These are phyloP conservation scores for Diploscapter pachys DNA, from an alignment of 1,140 invertebrate species.

Conservation along the genomic window DNA sequence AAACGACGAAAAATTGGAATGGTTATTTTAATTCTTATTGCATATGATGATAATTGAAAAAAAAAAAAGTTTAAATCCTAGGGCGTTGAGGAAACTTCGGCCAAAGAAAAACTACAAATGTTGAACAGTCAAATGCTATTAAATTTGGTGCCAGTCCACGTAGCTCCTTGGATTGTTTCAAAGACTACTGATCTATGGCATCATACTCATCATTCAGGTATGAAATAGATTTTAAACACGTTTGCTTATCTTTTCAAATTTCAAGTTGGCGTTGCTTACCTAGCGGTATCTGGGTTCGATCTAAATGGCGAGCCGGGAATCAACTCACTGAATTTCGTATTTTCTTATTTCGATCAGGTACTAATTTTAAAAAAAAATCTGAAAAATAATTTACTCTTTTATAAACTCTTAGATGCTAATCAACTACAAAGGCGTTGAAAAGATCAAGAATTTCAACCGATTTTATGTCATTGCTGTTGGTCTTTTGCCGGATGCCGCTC, in stretches of 20 bases:
- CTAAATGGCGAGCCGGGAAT: conserved; percentile 28
- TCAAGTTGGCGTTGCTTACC: conserved; percentile 25
- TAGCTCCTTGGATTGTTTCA: conserved; percentile 25
- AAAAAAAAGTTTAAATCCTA: conserved; percentile 11
- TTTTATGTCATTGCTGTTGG: conserved; percentile 52
- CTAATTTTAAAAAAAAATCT: too few species aligned
- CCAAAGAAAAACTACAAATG: conserved; percentile 21
- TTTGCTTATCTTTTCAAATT: not conserved
- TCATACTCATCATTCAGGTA: conserved; percentile 27
- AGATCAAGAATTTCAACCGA: conserved; percentile 48
- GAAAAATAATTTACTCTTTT: not conserved
- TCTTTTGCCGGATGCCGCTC: conserved; percentile 50
- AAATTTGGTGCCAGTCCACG: conserved; percentile 32
- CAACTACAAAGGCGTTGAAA: conserved; percentile 47
- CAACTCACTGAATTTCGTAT: conserved; percentile 34
- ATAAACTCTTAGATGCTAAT: conserved; percentile 27
- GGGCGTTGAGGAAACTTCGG: conserved; percentile 26
- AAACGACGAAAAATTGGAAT: not conserved
- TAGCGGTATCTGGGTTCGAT: conserved; percentile 30
- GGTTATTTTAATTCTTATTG: not conserved
- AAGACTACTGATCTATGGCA: conserved; percentile 21
- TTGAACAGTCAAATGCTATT: conserved; percentile 29
- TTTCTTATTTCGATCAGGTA: conserved; percentile 30
- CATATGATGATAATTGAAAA: not conserved
- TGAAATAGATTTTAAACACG: not conserved